Evolutionary conservation across 2,113 vertebrate genomes (phyloP), one percentile per base, ranked within the genome.

Genomic region (Osmerus eperlanus): DNA sequence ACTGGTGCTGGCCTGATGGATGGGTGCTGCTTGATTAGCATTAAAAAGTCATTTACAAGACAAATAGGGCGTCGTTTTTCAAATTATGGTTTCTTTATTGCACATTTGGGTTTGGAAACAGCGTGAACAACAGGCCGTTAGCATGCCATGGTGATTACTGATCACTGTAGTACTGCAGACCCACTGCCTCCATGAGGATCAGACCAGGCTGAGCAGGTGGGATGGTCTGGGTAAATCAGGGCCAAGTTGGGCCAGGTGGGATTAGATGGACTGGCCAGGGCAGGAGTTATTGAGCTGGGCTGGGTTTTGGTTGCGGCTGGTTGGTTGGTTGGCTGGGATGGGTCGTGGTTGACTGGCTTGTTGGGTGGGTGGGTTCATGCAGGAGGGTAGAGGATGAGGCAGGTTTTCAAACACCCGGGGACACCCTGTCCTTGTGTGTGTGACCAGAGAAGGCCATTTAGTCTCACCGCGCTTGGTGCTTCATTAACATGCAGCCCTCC

Each of bases 21-120:
- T 89, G 86, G 68, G 83, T 71, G 72, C 23, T 73, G 77, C 72
- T 85, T 87, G 75, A 85, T 86, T 87, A 81, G 81, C 86, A 88
- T 90, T 89, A 89, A 85, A 86, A 86, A 78, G 75, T 86, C 2
- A 88, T 90, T 90, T 90, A 84, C 71, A 89, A 87, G 84, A 89
- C 78, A 89, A 89, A 89, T 88, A 84, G 62, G 65, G 65, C 74
- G 55, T 78, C n/a, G 61, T 54, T 77, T 86, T 88, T 76, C 77
- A 76, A 87, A 80, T 87, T 61, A 87, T 73, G 73, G 73, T 84
- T 84, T 78, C 73, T 81, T 86, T 83, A 83, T 75, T 78, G 82
- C 65, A 75, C 6, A 81, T 68, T 83, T 70, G 65, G 71, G 77
- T 62, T 67, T 76, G 66, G 21, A 78, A 69, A 72, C 21, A 71